Evolutionary conservation across 2,888 invertebrate genomes (phyloP), one percentile per base, ranked within the genome.

Genomic region (Drosophila paranaensis): DNA sequence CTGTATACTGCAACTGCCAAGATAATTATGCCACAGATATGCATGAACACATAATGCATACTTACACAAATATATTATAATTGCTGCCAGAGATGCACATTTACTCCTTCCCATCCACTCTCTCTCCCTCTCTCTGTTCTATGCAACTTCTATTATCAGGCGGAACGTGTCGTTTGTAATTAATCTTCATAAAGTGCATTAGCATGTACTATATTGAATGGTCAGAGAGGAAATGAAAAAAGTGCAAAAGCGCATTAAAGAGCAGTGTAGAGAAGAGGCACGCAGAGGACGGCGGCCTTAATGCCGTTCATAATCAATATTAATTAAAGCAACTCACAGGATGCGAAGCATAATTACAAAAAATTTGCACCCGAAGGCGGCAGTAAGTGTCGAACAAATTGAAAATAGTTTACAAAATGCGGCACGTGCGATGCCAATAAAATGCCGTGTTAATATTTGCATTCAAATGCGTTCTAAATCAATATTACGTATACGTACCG

Each of bases 121-220:
- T 33, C 30, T 8, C 30, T 33, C 8, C 13, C 25, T 20, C 43
- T 33, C 33, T 11, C 16, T 27, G 4, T 10, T 6, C 3, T 27
- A 27, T 27, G 27, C 27, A 27, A n/a, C 27, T 20, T 27, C n/a
- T 65, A 25, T 48, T 43, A 53, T 55, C 54, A n/a, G 27, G 20
- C 16, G 20, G 8, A 25, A 39, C 16, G 11, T 48, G 46, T 42
- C 20, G 37, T 25, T 54, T 46, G 54, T 64, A 77, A 88, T 85
- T 85, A 88, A 79, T 82, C 77, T 73, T 67, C 62, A 77, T 88
- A 65, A 79, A 79, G 57, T 87, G 85, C 85, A 87, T 87, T 80
- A 80, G 75, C 70, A 53, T 67, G 71, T 58, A 6, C 30, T 30
- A 71, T 53, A 71, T 65, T 45, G 42, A 64, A 54, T 25, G 43